Conservation (phyloP, 2,888 invertebrate genomes). For the Drosophila yooni region DNA sequence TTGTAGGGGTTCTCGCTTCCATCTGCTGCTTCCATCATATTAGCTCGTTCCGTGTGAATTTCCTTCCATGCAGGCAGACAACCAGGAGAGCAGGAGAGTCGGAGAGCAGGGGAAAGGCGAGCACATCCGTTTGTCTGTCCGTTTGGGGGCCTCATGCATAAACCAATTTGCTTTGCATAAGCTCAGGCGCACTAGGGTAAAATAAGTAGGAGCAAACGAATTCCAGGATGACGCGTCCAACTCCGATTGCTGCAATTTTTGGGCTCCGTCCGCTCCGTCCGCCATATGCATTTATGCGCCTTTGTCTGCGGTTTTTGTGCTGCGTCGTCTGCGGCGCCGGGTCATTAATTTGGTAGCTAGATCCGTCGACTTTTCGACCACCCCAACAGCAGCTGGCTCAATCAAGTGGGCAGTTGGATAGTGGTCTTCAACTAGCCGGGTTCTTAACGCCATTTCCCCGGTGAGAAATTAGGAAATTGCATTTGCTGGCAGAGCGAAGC, state of each 20-base stretch:
- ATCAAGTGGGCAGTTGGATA: conserved; percentile 48
- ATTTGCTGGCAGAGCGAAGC: conserved; percentile 66
- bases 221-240: conserved; percentile 30
- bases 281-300: conserved; percentile 77
- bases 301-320: conserved; percentile 72
- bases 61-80: conserved; percentile 47
- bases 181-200: conserved; percentile 39
- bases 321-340: conserved; percentile 68
- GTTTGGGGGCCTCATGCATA: conserved; percentile 68
- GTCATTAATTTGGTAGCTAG: conserved; percentile 73
- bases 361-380: conserved; percentile 42
- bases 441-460: conserved; percentile 80
- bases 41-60: conserved; percentile 53
- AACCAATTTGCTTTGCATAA: conserved; percentile 77
- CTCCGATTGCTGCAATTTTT: conserved; percentile 68
- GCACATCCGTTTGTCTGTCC: conserved; percentile 40
- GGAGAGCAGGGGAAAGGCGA: conserved; percentile 4
- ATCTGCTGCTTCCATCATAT: conserved; percentile 60
- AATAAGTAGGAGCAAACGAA: conserved; percentile 6
- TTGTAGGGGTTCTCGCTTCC: conserved; percentile 3
- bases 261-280: conserved; percentile 34
- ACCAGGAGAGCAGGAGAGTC: no score
- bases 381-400: conserved; percentile 39
- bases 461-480: conserved; percentile 83
- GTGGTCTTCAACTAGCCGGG: conserved; percentile 26